Evolutionary conservation across 2,797 vertebrate species (phyloP), one percentile per base, ranked within the genome.

Genomic region (Melanotaenia trifasciata): DNA sequence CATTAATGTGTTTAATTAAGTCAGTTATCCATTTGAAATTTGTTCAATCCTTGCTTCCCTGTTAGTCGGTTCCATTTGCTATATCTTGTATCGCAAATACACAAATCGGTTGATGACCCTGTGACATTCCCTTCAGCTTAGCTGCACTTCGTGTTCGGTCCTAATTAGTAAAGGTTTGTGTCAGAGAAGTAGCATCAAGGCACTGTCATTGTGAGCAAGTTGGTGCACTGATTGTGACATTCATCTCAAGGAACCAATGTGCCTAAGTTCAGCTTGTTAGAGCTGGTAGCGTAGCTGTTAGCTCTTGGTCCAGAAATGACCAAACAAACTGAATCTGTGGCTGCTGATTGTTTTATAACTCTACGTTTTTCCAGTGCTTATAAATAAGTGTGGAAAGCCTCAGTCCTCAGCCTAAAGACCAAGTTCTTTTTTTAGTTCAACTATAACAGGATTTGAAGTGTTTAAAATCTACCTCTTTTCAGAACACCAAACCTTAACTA

Each of bases 81-180:
- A 28, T 28, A 28, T 28, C 28, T 28, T 28, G 28, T 28, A 28
- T 28, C 28, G 28, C 28, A 28, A 28, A 28, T 28, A 28, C 28
- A 28, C 28, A 28, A 28, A 28, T 28, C 28, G 5, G n/a, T 70
- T 67, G 64, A 26, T 35, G 26, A 51, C 26, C 3, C 16, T 24
- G 43, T 56, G 28, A 33, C 26, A 1, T 38, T 58, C 24, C 2
- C 40, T 18, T 79, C 43, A 56, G 68, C 30, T 22, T 56, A n/a
- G 54, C 1, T 53, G 24, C 35, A 3, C 20, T 45, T 58, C 58
- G 16, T 58, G 11, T 58, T 63, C 35, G 43, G 26, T 16, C 14
- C 67, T 62, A 71, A 76, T 74, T 64, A 67, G 58, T 18, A 68
- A 60, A 56, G 36, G 58, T 70, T 66, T 1, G 50, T 28, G 58